Conservation (phyloP, 1,140 invertebrate genomes). For the Euglossa dilemma region DNA sequence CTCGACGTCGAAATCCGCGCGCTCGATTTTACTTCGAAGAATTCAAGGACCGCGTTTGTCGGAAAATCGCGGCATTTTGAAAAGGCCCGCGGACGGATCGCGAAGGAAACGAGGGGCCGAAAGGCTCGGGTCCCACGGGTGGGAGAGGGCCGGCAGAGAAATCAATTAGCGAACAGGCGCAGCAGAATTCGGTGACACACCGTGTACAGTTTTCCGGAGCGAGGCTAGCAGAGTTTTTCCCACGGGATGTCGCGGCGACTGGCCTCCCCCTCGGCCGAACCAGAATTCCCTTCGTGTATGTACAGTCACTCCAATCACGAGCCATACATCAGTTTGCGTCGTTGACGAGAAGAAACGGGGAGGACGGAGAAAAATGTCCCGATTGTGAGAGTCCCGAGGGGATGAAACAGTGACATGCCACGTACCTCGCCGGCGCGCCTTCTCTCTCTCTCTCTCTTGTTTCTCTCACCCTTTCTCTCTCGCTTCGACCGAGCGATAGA, state of each 20-base stretch:
- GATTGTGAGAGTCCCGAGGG: conserved; percentile 74
- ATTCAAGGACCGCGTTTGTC: too few relatives aligned
- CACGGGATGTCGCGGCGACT: conserved; percentile 49
- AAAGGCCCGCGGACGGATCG: too few relatives aligned
- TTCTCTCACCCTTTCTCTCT: conserved; percentile 19
- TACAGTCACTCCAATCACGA: conserved; percentile 78
- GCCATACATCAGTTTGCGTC: conserved; percentile 73
- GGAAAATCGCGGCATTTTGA: too few relatives aligned
- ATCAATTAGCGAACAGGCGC: conserved; percentile 43
- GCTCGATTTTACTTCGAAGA: too few relatives aligned
- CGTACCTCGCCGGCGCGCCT: not conserved
- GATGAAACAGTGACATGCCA: conserved; percentile 44
- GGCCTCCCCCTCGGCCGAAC: conserved; percentile 16
- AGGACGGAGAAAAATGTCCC: conserved; percentile 60
- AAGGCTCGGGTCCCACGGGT: not conserved
- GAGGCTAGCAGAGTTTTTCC: conserved; percentile 58
- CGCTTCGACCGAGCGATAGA: conserved; percentile 66
- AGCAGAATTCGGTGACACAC: conserved; percentile 23
- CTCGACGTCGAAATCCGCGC: too few relatives aligned
- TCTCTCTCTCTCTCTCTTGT: too few relatives aligned
- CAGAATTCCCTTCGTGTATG: conserved; percentile 59
- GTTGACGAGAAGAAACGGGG: conserved; percentile 57
- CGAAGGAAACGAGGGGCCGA: not conserved
- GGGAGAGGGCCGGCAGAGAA: conserved; percentile 1
- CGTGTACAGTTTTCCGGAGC: conserved; percentile 21